These are phyloP conservation scores for Polypterus bichir DNA, from an alignment of 2,113 vertebrate genomes.

Conservation along the genomic window DNA sequence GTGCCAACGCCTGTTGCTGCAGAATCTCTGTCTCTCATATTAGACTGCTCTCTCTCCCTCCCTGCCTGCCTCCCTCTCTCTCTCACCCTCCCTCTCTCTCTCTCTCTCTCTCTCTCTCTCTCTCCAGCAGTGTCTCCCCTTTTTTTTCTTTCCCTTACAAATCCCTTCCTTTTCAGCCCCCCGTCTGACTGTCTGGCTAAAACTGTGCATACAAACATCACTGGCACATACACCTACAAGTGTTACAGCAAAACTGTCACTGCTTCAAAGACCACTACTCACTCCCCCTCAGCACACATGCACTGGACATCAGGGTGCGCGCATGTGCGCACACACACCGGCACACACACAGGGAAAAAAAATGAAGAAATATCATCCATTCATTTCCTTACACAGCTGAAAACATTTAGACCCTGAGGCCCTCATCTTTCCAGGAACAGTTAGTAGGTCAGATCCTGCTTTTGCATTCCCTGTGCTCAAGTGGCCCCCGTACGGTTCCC, in stretches of 20 bases:
- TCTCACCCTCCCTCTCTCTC: constrained; percentile 16
- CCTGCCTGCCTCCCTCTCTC: not conserved
- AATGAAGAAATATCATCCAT: constrained; percentile 45
- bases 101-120: constrained; percentile 25
- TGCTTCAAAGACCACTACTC: not conserved
- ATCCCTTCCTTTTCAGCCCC: constrained; percentile 15
- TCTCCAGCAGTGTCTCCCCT: not conserved
- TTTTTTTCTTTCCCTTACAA: constrained; percentile 10
- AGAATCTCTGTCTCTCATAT: constrained; percentile 6
- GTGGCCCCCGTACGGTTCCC: constrained; percentile 29
- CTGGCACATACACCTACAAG: not conserved
- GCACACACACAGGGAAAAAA: constrained; percentile 19
- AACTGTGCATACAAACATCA: not conserved
- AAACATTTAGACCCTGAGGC: constrained; percentile 48
- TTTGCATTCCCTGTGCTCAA: constrained; percentile 1
- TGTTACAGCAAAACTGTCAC: not conserved
- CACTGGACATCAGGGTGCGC: not conserved
- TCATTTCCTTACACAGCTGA: constrained; percentile 50
- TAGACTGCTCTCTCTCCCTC: constrained; percentile 1
- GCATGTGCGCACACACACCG: no score
- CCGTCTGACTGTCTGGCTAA: constrained; percentile 12
- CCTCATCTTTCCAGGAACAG: constrained; percentile 29
- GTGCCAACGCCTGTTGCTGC: constrained; percentile 41
- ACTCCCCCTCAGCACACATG: constrained; percentile 16
- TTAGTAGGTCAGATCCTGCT: constrained; percentile 19